Evolutionary conservation across 2,888 invertebrate species (phyloP).

Genomic region (Lucinisca nassula): DNA sequence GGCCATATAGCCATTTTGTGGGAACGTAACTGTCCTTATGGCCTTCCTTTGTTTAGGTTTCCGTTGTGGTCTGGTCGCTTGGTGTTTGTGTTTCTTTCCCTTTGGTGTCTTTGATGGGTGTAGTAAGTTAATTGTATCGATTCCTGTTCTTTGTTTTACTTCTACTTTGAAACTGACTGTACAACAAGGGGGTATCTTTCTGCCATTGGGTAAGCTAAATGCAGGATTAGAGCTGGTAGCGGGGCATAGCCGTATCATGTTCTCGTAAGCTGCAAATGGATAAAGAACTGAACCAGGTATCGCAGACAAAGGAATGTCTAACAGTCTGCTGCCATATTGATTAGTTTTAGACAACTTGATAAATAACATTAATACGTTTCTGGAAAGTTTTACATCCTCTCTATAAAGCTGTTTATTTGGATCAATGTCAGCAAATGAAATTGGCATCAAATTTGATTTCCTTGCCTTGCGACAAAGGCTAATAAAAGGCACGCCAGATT

Average conservation of each 20-base stretch:
- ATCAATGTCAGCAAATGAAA: neutral
- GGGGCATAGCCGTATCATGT: neutral
- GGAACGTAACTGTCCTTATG: too few relatives aligned
- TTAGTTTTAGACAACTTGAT: neutral
- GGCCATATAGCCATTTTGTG: too few relatives aligned
- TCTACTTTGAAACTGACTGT: neutral
- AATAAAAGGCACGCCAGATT: neutral
- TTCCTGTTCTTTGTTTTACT: too few relatives aligned
- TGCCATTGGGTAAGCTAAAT: neutral
- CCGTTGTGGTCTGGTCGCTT: too few relatives aligned
- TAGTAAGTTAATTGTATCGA: too few relatives aligned
- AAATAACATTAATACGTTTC: neutral
- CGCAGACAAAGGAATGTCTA: neutral
- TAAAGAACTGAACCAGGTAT: neutral
- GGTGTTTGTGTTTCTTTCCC: too few relatives aligned
- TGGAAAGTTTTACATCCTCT: neutral
- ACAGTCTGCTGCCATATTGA: neutral
- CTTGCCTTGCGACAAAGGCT: neutral
- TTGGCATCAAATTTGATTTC: too few relatives aligned
- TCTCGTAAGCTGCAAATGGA: neutral
- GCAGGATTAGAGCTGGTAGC: neutral
- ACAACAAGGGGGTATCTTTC: neutral
- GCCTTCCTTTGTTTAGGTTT: too few relatives aligned
- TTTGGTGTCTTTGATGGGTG: too few relatives aligned
- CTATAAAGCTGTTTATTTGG: neutral